Evolutionary conservation across 2,888 invertebrate species (phyloP).

Genomic region (Penaeus monodon): DNA sequence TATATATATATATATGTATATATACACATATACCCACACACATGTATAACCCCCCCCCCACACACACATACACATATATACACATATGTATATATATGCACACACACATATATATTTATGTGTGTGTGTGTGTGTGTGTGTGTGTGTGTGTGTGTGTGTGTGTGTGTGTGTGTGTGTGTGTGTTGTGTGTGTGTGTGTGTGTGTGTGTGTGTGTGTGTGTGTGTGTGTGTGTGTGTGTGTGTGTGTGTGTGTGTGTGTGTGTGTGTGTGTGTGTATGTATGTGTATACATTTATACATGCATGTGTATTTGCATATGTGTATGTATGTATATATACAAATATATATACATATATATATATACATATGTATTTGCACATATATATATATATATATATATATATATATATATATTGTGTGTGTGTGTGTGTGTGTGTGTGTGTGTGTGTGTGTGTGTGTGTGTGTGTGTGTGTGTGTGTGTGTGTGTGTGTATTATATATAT

Average conservation of each 20-base stretch:
- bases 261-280: slow-evolving; percentile 31
- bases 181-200: too few species aligned
- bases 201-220: too few species aligned
- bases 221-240: too few species aligned
- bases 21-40: too few species aligned
- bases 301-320: slow-evolving; percentile 31
- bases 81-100: neutral
- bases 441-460: too few species aligned
- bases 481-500: too few species aligned
- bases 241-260: slow-evolving; percentile 3
- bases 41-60: too few species aligned
- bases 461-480: too few species aligned
- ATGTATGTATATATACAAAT: neutral
- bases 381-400: slow-evolving; percentile 1
- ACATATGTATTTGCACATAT: neutral
- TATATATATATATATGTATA: slow-evolving; percentile 13
- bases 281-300: slow-evolving; percentile 23
- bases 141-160: neutral
- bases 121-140: too few species aligned
- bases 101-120: neutral
- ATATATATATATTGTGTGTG: neutral
- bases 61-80: slow-evolving; percentile 2
- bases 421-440: too few species aligned
- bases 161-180: too few species aligned
- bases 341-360: slow-evolving; percentile 4